Base-by-base conservation (phyloP, 2,113 vertebrate species). In the Pituophis catenifer region DNA sequence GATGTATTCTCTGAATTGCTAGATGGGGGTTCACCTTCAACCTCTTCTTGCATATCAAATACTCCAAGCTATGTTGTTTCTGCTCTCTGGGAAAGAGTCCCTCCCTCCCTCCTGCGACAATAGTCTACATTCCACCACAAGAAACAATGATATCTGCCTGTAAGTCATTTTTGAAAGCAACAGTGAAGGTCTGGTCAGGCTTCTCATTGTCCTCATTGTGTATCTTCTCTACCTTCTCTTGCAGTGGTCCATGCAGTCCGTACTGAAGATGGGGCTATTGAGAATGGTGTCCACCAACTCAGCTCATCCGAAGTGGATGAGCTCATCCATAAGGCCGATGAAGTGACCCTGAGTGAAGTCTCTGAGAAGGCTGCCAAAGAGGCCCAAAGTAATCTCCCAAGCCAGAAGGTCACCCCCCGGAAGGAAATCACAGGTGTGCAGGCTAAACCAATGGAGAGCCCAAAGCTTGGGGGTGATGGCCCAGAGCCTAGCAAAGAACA, bases 281-380 rank as follows among this genome's bases (percentile, higher is more conserved):
- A 98, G 91, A 98, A 99, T 0, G 98, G 98, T 0, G 95, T 98
- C 5, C 98, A 99, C 59, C 98, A 97, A 0, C 98, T 99, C 91
- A 99, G 98, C 95, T 98, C 97, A 88, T 98, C 98, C 0, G 98
- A 99, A 96, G 99, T 99, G 0, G 99, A 99, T 0, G 99, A 99
- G 92, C 98, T 99, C 88, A 98, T 99, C 95, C 98, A 98, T 96
- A 99, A 99, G 93, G 99, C 99, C 0, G 99, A 99, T 0, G 98
- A 99, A 95, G 98, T 97, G 1, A 97, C 98, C 19, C 97, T 98
- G 96, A 98, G 97, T 0, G 98, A 98, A 33, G 96, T 92, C 0
- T 91, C 94, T 0, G 92, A 94, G 90, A 96, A 86, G 9, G 94
- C 94, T 38, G 94, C 87, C 2, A 19, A 54, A 0, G 8, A 44